Base-by-base conservation (phyloP, 2,888 invertebrate genomes). In the Leptopilina drosophilae region DNA sequence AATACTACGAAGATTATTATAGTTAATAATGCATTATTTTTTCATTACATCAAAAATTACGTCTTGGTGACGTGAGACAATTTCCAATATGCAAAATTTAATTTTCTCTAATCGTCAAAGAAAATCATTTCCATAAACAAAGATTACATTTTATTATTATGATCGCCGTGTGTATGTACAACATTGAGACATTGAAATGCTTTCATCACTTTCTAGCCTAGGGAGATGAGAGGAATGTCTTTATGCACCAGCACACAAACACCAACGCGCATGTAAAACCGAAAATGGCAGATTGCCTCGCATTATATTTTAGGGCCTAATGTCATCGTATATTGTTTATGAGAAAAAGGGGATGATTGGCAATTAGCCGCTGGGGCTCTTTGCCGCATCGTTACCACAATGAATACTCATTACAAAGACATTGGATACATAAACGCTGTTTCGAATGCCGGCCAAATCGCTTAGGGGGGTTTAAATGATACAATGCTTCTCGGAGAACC, bases 401-500 rank as follows among this genome's bases (percentile, higher is more conserved):
- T 85, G 84, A 86, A 85, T 85, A 85, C 79, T 83, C 77, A 76
- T 85, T 84, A 87, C 85, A 83, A 75, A 83, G 82, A 83, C 81
- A 81, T 83, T 53, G 81, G 82, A 65, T 80, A 81, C 77, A 83
- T 78, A 67, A 80, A 69, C 65, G 79, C 0, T 49, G 49, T 49
- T 49, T 49, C 82, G 83, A 78, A 79, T 78, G 83, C 80, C 64
- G 82, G 81, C 84, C 82, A 82, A 85, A 87, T 84, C 84, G 88
- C 86, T 84, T 84, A 83, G 82, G 85, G 86, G 85, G 42, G 81
- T 82, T 78, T 84, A 87, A 85, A 82, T 81, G 88, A 87, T 84
- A 90, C 89, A 89, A 90, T 88, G 80, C 83, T 79, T 33, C 80
- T 79, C 42, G 7, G 84, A 84, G 85, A 88, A 88, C 89, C 88